Conservation (phyloP, 2,113 vertebrate genomes). For the Cyanistes caeruleus region DNA sequence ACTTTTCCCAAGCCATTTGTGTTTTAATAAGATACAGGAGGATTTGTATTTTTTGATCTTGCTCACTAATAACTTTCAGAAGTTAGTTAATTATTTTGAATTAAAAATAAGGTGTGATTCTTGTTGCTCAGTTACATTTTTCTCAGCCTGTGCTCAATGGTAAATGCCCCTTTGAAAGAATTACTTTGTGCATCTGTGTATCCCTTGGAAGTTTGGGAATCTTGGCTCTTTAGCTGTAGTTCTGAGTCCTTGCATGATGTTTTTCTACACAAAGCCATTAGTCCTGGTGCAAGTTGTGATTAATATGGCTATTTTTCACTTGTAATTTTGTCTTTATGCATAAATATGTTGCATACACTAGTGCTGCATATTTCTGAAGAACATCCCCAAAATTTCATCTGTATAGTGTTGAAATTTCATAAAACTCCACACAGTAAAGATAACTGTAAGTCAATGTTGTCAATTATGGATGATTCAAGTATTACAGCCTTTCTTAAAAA, state of each 20-base stretch:
- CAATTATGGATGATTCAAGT: not conserved
- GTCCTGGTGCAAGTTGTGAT: not conserved
- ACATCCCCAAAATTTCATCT: not conserved
- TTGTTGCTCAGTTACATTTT: not conserved
- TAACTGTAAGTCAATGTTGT: not conserved
- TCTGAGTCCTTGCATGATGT: not conserved
- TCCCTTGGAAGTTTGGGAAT: not conserved
- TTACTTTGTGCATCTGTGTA: rapidly evolving
- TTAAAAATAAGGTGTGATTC: not conserved
- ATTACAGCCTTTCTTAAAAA: not conserved
- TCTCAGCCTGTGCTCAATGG: not conserved
- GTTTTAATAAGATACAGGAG: rapidly evolving
- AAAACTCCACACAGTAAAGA: not conserved
- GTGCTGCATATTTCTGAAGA: not conserved
- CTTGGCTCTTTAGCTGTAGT: not conserved
- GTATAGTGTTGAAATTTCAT: not conserved
- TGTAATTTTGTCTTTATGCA: not conserved
- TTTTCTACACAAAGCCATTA: not conserved
- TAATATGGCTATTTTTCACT: not conserved
- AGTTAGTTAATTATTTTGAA: not conserved
- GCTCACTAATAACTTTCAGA: not conserved
- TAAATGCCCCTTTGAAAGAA: not conserved
- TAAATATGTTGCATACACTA: not conserved
- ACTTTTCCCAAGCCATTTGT: not conserved
- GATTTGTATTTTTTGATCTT: not conserved